These are phyloP conservation scores for Otolemur crassicaudatus DNA, from an alignment of 2,797 vertebrate species.

Conservation along the genomic window DNA sequence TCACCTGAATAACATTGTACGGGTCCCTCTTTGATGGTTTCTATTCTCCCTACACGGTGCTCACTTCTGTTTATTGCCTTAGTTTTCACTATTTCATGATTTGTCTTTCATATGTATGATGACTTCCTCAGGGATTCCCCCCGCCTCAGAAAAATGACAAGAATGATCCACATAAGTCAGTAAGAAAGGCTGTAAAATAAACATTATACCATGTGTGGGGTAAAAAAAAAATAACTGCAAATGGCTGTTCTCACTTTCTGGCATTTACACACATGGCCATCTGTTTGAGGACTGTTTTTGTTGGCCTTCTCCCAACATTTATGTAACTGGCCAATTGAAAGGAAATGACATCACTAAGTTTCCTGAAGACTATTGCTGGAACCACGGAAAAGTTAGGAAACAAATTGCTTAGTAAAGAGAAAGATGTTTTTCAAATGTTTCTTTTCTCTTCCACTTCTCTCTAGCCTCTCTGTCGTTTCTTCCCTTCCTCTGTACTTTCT, in stretches of 20 bases:
- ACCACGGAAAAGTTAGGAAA: slow-evolving; percentile 79
- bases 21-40: slow-evolving; percentile 18
- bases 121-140: slow-evolving; percentile 79
- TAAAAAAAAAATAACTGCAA: slow-evolving; percentile 83
- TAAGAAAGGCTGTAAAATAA: slow-evolving; percentile 86
- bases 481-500: neutral
- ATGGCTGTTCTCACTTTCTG: slow-evolving; percentile 88
- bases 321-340: slow-evolving; percentile 87
- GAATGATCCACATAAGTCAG: slow-evolving; percentile 82
- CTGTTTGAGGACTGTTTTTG: slow-evolving; percentile 88
- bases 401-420: slow-evolving; percentile 80
- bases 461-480: neutral
- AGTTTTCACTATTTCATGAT: slow-evolving; percentile 74
- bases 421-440: slow-evolving; percentile 63
- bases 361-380: slow-evolving; percentile 86
- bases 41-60: neutral
- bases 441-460: slow-evolving; percentile 32
- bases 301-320: slow-evolving; percentile 86
- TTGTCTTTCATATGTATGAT: slow-evolving; percentile 63
- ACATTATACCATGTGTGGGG: slow-evolving; percentile 88
- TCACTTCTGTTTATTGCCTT: slow-evolving; percentile 70
- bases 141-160: slow-evolving; percentile 84
- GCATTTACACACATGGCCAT: slow-evolving; percentile 87
- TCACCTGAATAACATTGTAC: neutral
- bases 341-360: slow-evolving; percentile 88